Conservation (phyloP, 2,113 vertebrate species). For the Numenius arquata region DNA sequence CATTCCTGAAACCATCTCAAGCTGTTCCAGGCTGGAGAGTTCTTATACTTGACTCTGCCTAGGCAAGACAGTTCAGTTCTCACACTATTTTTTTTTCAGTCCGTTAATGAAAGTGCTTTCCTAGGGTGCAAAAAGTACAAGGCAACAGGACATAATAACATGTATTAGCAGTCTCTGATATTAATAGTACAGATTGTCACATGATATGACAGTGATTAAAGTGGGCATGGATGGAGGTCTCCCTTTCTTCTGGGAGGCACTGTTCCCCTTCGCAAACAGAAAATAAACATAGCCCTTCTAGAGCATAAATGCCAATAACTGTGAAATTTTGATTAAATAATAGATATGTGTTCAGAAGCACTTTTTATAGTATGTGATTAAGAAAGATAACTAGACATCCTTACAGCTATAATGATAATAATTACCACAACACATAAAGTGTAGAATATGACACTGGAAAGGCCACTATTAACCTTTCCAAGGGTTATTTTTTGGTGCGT, state of each 20-base stretch:
- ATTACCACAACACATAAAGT: constrained; percentile 87
- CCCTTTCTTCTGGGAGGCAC: constrained; percentile 79
- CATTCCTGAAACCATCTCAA: background rate
- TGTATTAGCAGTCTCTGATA: constrained; percentile 73
- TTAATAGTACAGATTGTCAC: constrained; percentile 78
- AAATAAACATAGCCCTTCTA: constrained; percentile 92
- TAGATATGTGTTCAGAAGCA: constrained; percentile 93
- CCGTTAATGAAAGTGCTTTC: constrained; percentile 69
- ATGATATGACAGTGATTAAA: constrained; percentile 76
- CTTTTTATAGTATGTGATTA: constrained; percentile 91
- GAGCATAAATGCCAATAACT: constrained; percentile 83
- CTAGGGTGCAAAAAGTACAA: constrained; percentile 53
- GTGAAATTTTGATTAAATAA: constrained; percentile 99
- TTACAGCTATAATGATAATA: constrained; percentile 96
- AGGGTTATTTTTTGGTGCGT: constrained; percentile 77
- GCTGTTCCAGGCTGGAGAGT: background rate
- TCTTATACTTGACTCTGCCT: background rate
- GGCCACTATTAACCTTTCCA: constrained; percentile 94
- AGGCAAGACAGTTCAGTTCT: background rate
- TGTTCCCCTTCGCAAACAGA: constrained; percentile 81
- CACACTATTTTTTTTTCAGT: background rate
- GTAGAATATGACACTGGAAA: constrained; percentile 94
- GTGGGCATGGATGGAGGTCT: constrained; percentile 68
- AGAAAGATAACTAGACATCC: constrained; percentile 94
- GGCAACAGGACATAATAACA: constrained; percentile 55